Conservation (phyloP, 2,113 vertebrate species). For the Osmerus eperlanus region DNA sequence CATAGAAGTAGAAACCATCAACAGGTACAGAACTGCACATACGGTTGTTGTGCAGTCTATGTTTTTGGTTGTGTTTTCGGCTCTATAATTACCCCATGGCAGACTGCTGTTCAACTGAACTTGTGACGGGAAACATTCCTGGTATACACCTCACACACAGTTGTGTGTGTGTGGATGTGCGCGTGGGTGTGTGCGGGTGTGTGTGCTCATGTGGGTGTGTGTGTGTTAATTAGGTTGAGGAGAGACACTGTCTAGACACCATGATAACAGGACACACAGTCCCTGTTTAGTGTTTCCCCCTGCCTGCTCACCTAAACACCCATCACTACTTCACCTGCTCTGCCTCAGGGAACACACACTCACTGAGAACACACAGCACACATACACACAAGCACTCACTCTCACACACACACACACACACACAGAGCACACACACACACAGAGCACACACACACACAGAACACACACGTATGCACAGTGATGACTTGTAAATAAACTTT, state of each 20-base stretch:
- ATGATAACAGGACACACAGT: slow-evolving; percentile 68
- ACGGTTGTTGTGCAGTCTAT: too few relatives aligned
- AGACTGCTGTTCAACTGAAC: slow-evolving; percentile 36
- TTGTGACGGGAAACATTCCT: slow-evolving; percentile 52
- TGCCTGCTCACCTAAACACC: slow-evolving; percentile 30
- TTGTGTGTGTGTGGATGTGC: slow-evolving; percentile 3
- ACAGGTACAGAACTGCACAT: too few relatives aligned
- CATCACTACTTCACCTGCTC: slow-evolving; percentile 35
- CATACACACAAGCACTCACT: background rate
- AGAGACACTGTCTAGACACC: slow-evolving; percentile 69
- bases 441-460: too few relatives aligned
- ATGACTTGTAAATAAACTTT: too few relatives aligned
- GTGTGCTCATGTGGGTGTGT: slow-evolving; percentile 1
- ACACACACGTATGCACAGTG: too few relatives aligned
- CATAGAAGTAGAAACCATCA: too few relatives aligned
- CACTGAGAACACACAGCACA: slow-evolving; percentile 4
- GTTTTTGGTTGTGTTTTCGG: background rate
- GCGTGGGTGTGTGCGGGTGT: slow-evolving; percentile 14
- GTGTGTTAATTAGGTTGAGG: slow-evolving; percentile 62
- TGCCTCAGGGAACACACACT: slow-evolving; percentile 23
- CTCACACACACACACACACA: too few relatives aligned
- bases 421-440: too few relatives aligned
- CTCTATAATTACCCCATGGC: slow-evolving; percentile 37
- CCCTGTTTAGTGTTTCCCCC: slow-evolving; percentile 48
- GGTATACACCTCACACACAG: slow-evolving; percentile 27